These are phyloP conservation scores for Aratinga solstitialis DNA, from an alignment of 2,797 vertebrate species.

Conservation along the genomic window DNA sequence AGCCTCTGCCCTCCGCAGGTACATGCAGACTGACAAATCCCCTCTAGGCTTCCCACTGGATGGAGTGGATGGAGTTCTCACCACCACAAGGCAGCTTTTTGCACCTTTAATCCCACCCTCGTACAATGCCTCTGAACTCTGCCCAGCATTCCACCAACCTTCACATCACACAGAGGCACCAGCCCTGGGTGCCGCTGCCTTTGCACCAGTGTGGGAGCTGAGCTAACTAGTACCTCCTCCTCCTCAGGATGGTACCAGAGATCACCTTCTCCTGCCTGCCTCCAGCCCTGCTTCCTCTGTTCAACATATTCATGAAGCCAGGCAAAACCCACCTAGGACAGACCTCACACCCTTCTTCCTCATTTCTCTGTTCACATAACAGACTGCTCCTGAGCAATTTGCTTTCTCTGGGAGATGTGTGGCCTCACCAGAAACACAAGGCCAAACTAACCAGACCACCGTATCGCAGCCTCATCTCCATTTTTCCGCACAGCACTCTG, in stretches of 20 bases:
- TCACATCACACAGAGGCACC: neutral
- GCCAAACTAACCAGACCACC: neutral
- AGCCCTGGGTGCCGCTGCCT: neutral
- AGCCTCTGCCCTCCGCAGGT: neutral
- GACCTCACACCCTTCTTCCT: neutral
- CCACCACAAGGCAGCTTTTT: neutral
- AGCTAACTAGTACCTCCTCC: neutral
- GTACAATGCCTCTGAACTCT: neutral
- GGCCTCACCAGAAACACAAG: neutral
- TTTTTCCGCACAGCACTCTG: neutral
- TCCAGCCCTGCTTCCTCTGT: neutral
- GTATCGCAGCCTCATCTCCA: rapidly evolving
- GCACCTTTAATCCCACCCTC: neutral
- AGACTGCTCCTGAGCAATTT: neutral
- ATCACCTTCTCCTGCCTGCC: neutral
- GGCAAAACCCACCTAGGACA: neutral
- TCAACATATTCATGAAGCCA: neutral
- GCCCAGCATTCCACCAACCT: neutral
- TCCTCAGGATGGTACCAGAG: neutral
- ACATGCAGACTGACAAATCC: neutral
- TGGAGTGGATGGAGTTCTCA: neutral
- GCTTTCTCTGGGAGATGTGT: rapidly evolving
- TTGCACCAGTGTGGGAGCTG: neutral
- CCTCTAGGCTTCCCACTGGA: neutral
- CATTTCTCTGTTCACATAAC: neutral